A percentile compares a stretch with the other conserved stretches of the same genome.
phyloP scores from a whole-genome alignment of 1,140 invertebrate species.

The Drosophila guanche region DNA sequence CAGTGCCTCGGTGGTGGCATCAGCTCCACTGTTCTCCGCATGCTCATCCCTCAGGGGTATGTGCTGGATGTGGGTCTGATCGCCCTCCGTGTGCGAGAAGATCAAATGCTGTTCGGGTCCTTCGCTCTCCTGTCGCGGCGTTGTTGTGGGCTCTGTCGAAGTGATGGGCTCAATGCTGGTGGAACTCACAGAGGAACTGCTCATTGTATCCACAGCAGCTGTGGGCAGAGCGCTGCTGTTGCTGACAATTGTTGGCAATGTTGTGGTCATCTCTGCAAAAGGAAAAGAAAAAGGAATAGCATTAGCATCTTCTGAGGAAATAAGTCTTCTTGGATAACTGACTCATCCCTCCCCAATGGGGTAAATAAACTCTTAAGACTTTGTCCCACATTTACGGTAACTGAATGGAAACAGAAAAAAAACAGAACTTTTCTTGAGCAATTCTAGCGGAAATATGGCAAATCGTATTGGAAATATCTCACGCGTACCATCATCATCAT shows the following conservation, averaged over 20 bases:
- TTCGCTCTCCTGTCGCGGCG: conserved; percentile 52
- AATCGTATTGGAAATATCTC: conserved; percentile 76
- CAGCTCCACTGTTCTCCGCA: conserved; percentile 48
- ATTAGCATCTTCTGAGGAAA: background rate
- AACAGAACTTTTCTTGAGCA: conserved; percentile 45
- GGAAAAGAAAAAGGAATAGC: background rate
- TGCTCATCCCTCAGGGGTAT: conserved; percentile 67
- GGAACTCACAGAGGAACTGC: conserved; percentile 54
- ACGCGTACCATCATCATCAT: conserved; percentile 66
- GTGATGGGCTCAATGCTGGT: conserved; percentile 78
- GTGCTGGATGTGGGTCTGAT: conserved; percentile 67
- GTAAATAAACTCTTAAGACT: conserved; percentile 68
- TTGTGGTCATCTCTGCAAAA: conserved; percentile 44
- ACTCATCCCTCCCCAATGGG: conserved; percentile 25
- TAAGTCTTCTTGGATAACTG: background rate
- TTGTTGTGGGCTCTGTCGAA: conserved; percentile 79
- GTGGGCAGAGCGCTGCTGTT: background rate
- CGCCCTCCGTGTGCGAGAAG: conserved; percentile 34
- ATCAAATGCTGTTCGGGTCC: conserved; percentile 27
- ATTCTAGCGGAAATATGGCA: conserved; percentile 69
- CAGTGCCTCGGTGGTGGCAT: conserved; percentile 58
- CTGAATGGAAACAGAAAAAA: conserved; percentile 14
- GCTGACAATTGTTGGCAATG: conserved; percentile 3
- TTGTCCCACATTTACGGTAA: conserved; percentile 76
- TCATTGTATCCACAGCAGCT: background rate